Evolutionary conservation across 1,140 invertebrate genomes (phyloP).

Genomic region (Neodiprion lecontei): DNA sequence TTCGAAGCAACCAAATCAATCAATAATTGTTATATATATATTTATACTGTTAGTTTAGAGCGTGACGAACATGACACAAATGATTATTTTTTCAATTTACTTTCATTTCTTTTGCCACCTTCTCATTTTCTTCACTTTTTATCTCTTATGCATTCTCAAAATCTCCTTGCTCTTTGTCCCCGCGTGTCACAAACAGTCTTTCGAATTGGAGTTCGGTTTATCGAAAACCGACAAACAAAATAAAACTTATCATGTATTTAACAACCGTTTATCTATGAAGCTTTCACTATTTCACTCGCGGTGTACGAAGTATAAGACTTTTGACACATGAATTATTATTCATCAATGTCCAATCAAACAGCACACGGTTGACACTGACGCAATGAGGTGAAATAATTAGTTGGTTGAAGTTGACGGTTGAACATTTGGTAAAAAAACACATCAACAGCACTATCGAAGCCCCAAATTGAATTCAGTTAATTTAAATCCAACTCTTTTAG

Average conservation of each 20-base stretch:
- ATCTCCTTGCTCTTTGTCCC: neutral
- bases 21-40: neutral
- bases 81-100: neutral
- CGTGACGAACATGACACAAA: neutral
- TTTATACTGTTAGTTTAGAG: neutral
- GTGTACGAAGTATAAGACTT: no score
- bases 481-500: neutral
- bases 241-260: neutral
- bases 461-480: neutral
- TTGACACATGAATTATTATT: neutral
- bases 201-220: neutral
- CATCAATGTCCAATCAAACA: neutral
- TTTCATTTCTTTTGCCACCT: neutral
- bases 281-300: neutral
- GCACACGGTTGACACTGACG: neutral
- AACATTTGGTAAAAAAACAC: neutral
- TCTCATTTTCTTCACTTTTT: neutral
- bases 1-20: neutral
- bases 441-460: neutral
- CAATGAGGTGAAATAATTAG: neutral
- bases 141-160: slow-evolving; percentile 1
- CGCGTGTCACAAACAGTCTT: no score
- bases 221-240: neutral
- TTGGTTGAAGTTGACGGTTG: neutral
- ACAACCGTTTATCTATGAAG: neutral